Conservation (phyloP, 1,140 invertebrate species). For the Mycetomoellerius zeteki region DNA sequence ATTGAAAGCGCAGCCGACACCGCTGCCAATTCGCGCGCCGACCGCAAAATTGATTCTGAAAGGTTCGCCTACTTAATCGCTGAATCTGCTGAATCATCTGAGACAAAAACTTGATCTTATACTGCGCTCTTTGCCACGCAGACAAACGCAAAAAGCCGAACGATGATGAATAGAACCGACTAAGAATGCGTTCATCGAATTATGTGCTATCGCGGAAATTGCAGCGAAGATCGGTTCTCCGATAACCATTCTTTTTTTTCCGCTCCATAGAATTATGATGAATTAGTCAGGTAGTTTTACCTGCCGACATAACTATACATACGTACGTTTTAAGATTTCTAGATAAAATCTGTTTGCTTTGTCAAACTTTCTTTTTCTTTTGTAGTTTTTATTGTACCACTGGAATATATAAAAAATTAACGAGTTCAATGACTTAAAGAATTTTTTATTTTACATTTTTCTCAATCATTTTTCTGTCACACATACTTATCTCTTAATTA, state of each 20-base stretch:
- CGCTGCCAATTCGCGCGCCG: constrained; percentile 47
- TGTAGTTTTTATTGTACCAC: background rate
- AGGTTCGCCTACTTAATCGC: constrained; percentile 54
- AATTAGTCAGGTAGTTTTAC: constrained; percentile 15
- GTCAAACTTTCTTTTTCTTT: background rate
- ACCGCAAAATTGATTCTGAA: constrained; percentile 61
- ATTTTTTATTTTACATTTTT: background rate
- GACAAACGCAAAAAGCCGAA: constrained; percentile 10
- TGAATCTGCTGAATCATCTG: constrained; percentile 41
- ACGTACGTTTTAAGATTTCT: background rate
- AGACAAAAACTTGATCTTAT: constrained; percentile 32
- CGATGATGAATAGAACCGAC: constrained; percentile 45
- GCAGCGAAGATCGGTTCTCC: constrained; percentile 26
- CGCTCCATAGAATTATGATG: background rate
- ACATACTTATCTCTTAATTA: background rate
- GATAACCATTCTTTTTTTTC: constrained; percentile 9
- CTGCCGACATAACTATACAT: background rate
- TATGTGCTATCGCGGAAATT: constrained; percentile 31
- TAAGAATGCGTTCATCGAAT: constrained; percentile 25
- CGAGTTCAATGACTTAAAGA: background rate
- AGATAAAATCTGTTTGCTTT: constrained; percentile 8
- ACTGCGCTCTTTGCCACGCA: constrained; percentile 23
- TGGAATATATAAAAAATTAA: background rate
- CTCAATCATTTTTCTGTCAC: background rate
- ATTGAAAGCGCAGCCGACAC: constrained; percentile 20